Percentiles rank a stretch among this genome's conserved stretches.
These are phyloP conservation scores for Leucoma salicis DNA, from an alignment of 2,888 invertebrate species.

Conservation along the genomic window DNA sequence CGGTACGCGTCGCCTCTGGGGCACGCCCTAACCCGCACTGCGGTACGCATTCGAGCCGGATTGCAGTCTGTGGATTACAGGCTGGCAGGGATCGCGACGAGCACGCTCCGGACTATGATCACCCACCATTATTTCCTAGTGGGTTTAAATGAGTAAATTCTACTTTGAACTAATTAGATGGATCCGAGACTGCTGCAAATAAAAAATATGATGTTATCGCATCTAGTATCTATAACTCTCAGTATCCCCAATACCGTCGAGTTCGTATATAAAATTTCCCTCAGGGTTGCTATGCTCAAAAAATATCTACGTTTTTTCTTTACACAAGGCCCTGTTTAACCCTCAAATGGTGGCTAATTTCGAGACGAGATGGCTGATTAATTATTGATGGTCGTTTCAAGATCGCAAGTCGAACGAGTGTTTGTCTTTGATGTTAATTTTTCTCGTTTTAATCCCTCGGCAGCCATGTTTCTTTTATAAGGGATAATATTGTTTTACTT, in stretches of 20 bases:
- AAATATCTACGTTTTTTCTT: constrained; percentile 62
- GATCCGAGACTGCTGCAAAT: no score
- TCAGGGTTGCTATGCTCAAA: constrained; percentile 56
- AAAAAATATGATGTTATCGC: no score
- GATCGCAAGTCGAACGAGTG: constrained; percentile 54
- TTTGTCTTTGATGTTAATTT: constrained; percentile 75
- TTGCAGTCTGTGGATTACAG: no score
- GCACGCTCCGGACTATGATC: no score
- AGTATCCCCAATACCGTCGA: constrained; percentile 50
- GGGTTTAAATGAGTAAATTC: no score
- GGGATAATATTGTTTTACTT: constrained; percentile 47
- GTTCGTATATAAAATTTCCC: constrained; percentile 78
- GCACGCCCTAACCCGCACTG: no score
- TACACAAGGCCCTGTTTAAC: constrained; percentile 63
- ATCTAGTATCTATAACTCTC: constrained; percentile 36
- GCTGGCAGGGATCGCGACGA: no score
- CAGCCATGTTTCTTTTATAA: constrained; percentile 57
- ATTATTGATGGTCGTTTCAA: constrained; percentile 72
- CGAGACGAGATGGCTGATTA: constrained; percentile 71
- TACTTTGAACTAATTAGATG: no score
- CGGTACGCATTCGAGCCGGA: no score
- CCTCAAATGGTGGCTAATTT: constrained; percentile 75
- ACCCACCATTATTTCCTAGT: no score
- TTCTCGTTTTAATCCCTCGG: constrained; percentile 56
- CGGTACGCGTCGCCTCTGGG: no score